phyloP scores from a whole-genome alignment of 2,797 vertebrate species.

The Anguilla marmorata region DNA sequence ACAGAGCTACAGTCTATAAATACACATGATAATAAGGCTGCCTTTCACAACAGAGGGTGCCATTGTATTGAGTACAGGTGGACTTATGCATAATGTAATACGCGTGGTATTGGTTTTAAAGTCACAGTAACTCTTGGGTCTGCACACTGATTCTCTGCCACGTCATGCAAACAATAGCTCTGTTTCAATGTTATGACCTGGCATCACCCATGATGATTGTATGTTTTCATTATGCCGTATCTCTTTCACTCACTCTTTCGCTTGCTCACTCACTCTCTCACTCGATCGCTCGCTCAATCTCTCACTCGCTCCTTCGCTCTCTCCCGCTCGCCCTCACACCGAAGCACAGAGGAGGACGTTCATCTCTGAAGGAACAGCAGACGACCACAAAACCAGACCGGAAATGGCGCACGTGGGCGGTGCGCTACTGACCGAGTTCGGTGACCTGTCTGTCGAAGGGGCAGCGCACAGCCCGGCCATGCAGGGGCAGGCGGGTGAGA shows the following conservation, averaged over 20 bases:
- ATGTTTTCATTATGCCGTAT: background rate
- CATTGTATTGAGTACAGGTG: background rate
- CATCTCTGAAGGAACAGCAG: background rate
- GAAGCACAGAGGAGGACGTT: background rate
- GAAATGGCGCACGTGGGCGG: background rate
- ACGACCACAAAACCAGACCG: background rate
- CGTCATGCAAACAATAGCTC: background rate
- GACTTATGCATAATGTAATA: background rate
- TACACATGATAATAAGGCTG: background rate
- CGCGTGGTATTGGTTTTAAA: background rate
- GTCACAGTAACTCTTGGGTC: background rate
- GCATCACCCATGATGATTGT: background rate
- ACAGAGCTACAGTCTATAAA: background rate
- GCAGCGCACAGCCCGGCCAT: slow-evolving; percentile 91
- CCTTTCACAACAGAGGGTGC: background rate
- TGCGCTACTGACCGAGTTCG: slow-evolving; percentile 82
- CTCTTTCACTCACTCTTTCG: background rate
- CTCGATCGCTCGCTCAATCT: background rate
- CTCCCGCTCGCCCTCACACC: background rate
- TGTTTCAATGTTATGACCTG: background rate
- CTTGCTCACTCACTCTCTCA: background rate
- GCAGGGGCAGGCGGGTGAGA: slow-evolving; percentile 90
- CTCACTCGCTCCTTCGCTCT: background rate
- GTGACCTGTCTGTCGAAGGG: slow-evolving; percentile 97
- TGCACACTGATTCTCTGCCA: background rate